These are phyloP conservation scores for Adoxophyes honmai DNA, from an alignment of 1,140 invertebrate genomes.

Conservation along the genomic window DNA sequence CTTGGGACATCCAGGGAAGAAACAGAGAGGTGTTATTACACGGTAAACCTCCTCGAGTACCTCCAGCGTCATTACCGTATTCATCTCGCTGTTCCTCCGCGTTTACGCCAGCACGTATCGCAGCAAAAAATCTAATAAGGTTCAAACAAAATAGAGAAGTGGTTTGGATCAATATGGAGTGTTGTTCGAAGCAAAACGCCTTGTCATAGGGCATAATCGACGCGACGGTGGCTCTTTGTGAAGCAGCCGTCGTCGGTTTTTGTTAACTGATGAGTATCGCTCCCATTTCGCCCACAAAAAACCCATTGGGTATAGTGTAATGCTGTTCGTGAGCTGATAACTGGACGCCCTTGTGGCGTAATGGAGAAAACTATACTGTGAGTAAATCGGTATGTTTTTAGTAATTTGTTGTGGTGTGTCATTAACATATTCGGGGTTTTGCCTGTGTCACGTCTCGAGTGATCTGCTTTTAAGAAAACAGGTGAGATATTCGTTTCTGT, in stretches of 20 bases:
- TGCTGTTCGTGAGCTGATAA: not conserved
- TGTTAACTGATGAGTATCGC: conserved; percentile 74
- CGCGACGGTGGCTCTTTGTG: conserved; percentile 69
- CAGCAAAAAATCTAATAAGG: conserved; percentile 71
- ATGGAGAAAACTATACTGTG: not conserved
- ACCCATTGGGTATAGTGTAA: conserved; percentile 33
- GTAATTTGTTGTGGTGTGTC: too few species aligned
- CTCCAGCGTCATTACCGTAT: too few species aligned
- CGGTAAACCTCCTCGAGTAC: too few species aligned
- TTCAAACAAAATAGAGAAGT: conserved; percentile 65
- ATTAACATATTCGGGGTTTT: too few species aligned
- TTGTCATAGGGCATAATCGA: conserved; percentile 75
- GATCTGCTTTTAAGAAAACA: too few species aligned
- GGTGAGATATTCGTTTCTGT: too few species aligned
- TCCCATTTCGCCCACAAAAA: conserved; percentile 70
- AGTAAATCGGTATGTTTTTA: too few species aligned
- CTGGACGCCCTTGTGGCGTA: not conserved
- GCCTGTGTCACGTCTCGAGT: too few species aligned
- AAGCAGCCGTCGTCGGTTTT: conserved; percentile 58
- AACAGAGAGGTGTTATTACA: too few species aligned
- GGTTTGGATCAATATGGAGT: conserved; percentile 75
- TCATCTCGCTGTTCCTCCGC: not conserved
- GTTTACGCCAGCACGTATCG: conserved; percentile 19
- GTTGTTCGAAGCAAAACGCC: conserved; percentile 68
- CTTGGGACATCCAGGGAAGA: too few species aligned